Evolutionary conservation across 2,113 vertebrate genomes (phyloP).

Genomic region (Eleginops maclovinus): DNA sequence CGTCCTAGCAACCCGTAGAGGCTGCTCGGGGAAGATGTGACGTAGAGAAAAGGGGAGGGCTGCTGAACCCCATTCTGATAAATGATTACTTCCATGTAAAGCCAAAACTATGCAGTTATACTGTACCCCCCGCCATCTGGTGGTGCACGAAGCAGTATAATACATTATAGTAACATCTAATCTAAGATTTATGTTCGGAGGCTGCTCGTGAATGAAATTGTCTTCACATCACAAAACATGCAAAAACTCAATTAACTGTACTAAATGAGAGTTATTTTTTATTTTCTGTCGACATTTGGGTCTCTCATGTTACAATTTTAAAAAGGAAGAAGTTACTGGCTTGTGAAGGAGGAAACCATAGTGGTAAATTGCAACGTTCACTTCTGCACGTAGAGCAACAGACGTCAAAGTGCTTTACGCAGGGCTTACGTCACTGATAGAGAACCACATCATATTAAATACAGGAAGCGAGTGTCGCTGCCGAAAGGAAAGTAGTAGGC

Average conservation of each 20-base stretch:
- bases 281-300: neutral
- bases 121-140: no score
- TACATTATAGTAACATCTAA: neutral
- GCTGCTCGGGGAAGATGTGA: constrained; percentile 48
- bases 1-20: constrained; percentile 62
- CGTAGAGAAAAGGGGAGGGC: constrained; percentile 39
- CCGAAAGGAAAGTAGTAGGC: fast-evolving
- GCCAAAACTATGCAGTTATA: neutral
- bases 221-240: neutral
- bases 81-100: constrained; percentile 13
- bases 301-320: neutral
- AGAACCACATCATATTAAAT: neutral
- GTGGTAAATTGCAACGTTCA: constrained; percentile 44
- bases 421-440: neutral
- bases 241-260: neutral
- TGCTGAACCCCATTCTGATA: neutral
- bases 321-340: neutral
- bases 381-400: constrained; percentile 66
- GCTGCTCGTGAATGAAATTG: no score
- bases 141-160: neutral
- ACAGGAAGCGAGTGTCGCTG: neutral
- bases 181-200: neutral
- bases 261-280: neutral
- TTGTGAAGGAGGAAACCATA: constrained; percentile 48
- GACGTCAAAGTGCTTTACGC: neutral